Evolutionary conservation across 37 sponge, comb jelly and placozoan species (phyloP).

Genomic region (Lycopodina hypogea): DNA sequence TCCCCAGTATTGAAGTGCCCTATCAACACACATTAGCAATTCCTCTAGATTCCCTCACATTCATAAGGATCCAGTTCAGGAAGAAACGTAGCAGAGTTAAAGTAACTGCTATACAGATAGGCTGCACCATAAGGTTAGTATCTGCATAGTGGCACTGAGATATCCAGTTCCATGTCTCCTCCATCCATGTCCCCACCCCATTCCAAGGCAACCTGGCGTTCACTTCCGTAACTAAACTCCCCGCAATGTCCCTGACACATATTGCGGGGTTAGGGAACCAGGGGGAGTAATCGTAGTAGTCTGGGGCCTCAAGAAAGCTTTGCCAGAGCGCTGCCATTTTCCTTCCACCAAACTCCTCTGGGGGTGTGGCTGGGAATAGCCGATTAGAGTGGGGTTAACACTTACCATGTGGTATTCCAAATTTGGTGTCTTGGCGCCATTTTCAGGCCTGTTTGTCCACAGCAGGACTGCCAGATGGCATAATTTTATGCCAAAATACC

Average conservation of each 20-base stretch:
- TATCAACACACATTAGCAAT: too few relatives aligned
- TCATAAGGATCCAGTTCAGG: slow-evolving; percentile 36
- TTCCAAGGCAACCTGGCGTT: slow-evolving; percentile 31
- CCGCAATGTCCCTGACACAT: slow-evolving; percentile 21
- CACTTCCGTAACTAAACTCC: not conserved
- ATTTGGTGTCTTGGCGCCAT: too few relatives aligned
- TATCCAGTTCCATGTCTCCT: slow-evolving; percentile 38
- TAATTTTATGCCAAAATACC: too few relatives aligned
- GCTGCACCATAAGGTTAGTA: not conserved
- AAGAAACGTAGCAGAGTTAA: slow-evolving; percentile 33
- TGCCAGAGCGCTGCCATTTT: slow-evolving; percentile 18
- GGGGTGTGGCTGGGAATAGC: too few relatives aligned
- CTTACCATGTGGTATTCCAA: too few relatives aligned
- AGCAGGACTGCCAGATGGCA: too few relatives aligned
- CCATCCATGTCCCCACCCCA: slow-evolving; percentile 50
- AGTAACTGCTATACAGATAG: slow-evolving; percentile 5
- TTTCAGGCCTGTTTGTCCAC: too few relatives aligned
- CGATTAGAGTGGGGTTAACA: too few relatives aligned
- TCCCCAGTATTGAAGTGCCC: too few relatives aligned
- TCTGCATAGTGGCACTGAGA: slow-evolving; percentile 3
- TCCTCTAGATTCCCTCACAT: slow-evolving; percentile 38
- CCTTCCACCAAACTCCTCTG: too few relatives aligned
- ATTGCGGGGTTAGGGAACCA: slow-evolving; percentile 54
- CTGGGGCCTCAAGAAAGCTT: slow-evolving; percentile 20
- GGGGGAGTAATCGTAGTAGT: slow-evolving; percentile 40